Evolutionary conservation across 2,888 invertebrate species (phyloP).

Genomic region (Lathronympha strigana): DNA sequence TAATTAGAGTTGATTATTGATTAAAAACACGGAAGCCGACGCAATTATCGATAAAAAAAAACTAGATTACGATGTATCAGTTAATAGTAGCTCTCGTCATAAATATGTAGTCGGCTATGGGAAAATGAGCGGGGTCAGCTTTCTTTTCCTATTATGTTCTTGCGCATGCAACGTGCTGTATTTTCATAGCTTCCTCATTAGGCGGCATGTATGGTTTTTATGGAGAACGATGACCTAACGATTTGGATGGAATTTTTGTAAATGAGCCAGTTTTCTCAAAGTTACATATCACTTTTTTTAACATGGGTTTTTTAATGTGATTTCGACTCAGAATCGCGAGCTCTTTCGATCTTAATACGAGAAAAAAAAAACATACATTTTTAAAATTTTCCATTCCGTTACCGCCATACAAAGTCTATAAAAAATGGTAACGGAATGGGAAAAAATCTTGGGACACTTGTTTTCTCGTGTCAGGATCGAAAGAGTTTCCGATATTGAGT

Average conservation of each 20-base stretch:
- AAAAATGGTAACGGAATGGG: too few species aligned
- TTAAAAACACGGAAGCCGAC: slow-evolving; percentile 70
- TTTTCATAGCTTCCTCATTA: slow-evolving; percentile 25
- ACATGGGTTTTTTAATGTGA: too few species aligned
- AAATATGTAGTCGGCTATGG: slow-evolving; percentile 65
- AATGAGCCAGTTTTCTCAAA: too few species aligned
- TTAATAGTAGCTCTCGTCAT: slow-evolving; percentile 65
- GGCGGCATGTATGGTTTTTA: slow-evolving; percentile 24
- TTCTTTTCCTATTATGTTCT: slow-evolving; percentile 58
- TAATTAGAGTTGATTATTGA: slow-evolving; percentile 68
- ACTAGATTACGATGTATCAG: slow-evolving; percentile 68
- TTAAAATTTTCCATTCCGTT: too few species aligned
- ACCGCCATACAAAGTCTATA: too few species aligned
- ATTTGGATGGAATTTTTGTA: not conserved
- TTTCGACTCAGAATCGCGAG: too few species aligned
- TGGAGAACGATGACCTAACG: slow-evolving; percentile 22
- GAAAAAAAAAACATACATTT: too few species aligned
- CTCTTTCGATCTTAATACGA: too few species aligned
- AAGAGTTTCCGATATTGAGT: too few species aligned
- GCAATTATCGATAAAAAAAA: slow-evolving; percentile 61
- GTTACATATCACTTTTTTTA: too few species aligned
- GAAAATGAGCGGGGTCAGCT: slow-evolving; percentile 69
- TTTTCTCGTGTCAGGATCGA: too few species aligned
- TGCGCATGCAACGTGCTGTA: slow-evolving; percentile 31
- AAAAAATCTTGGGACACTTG: too few species aligned